Evolutionary conservation across 2,113 vertebrate species (phyloP).

Genomic region (Xenotilapia flavipinnis): DNA sequence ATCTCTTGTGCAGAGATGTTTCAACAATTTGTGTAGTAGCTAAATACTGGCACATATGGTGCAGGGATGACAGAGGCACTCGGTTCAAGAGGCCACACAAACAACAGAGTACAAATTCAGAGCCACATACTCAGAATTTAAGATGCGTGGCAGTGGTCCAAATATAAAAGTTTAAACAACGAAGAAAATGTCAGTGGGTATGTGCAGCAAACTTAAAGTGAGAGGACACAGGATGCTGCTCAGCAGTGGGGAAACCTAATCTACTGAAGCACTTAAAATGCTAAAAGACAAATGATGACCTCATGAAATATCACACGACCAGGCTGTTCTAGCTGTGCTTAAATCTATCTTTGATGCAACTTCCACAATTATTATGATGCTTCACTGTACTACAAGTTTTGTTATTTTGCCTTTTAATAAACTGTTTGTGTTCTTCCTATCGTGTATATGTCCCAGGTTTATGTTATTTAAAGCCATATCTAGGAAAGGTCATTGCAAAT

Average conservation of each 20-base stretch:
- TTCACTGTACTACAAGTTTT: neutral
- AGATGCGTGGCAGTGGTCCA: neutral
- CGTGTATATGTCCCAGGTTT: neutral
- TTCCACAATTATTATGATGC: neutral
- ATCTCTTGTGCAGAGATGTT: neutral
- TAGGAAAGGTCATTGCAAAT: neutral
- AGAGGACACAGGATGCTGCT: neutral
- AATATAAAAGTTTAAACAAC: neutral
- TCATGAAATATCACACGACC: neutral
- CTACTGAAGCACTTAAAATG: neutral
- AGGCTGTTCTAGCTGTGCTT: neutral
- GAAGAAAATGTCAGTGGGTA: neutral
- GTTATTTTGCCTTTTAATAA: neutral
- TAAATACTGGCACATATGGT: conserved; percentile 4
- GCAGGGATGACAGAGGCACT: neutral
- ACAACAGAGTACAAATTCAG: neutral
- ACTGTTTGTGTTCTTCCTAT: neutral
- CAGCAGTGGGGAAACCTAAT: neutral
- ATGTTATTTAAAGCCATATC: neutral
- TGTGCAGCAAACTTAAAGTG: neutral
- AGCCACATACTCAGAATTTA: neutral
- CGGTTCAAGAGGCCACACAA: neutral
- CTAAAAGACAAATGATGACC: neutral
- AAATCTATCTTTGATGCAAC: neutral
- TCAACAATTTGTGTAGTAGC: conserved; percentile 2